phyloP scores from a whole-genome alignment of 1,140 invertebrate genomes.

The Drosophila nasuta region DNA sequence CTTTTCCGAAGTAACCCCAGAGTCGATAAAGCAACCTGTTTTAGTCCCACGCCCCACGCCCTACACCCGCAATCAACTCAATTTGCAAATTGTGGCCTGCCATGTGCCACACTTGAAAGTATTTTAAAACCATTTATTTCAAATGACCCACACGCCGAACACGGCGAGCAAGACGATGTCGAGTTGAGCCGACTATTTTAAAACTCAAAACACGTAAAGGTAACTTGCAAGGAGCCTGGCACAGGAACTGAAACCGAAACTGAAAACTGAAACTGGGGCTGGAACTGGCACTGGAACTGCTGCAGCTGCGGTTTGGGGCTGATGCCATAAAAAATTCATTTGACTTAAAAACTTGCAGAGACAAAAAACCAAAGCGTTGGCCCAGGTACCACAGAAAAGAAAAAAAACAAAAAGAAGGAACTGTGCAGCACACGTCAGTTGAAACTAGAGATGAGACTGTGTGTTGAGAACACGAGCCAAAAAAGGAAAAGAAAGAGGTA shows the following conservation, averaged over 20 bases:
- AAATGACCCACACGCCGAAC: slow-evolving; percentile 55
- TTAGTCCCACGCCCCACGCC: background rate
- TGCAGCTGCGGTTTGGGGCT: slow-evolving; percentile 27
- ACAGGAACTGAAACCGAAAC: slow-evolving; percentile 20
- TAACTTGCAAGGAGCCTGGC: slow-evolving; percentile 40
- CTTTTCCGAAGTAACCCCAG: background rate
- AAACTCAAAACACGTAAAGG: slow-evolving; percentile 62
- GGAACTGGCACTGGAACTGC: slow-evolving; percentile 12
- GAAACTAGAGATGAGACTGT: slow-evolving; percentile 4
- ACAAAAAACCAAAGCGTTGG: slow-evolving; percentile 41
- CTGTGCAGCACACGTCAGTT: slow-evolving; percentile 13
- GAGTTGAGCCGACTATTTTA: slow-evolving; percentile 53
- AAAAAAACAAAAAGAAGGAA: slow-evolving; percentile 6
- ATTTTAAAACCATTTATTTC: slow-evolving; percentile 75
- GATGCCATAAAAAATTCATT: slow-evolving; percentile 81
- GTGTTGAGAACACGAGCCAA: no score
- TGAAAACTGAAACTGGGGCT: slow-evolving; percentile 16
- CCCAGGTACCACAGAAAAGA: slow-evolving; percentile 2
- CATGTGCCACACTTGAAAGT: slow-evolving; percentile 54
- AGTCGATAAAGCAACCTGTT: slow-evolving; percentile 10
- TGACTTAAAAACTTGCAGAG: slow-evolving; percentile 72
- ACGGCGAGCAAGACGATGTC: slow-evolving; percentile 6
- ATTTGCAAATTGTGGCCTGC: slow-evolving; percentile 65
- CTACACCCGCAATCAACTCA: slow-evolving; percentile 42
- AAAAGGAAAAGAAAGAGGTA: no score